phyloP scores from a whole-genome alignment of 1,140 invertebrate species.

The Conopomorpha cramerella region DNA sequence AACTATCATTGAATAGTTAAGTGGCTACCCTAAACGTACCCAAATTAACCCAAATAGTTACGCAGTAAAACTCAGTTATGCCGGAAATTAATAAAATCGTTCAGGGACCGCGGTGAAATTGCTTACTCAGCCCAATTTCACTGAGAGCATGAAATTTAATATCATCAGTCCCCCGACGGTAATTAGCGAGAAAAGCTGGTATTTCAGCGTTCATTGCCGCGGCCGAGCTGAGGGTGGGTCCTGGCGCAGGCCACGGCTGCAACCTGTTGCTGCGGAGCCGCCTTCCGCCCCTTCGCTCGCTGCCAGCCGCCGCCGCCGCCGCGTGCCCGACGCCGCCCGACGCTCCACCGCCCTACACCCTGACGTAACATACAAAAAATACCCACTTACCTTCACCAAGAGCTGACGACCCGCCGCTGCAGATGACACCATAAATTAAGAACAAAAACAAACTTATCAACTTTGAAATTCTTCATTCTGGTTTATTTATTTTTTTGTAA shows the following conservation, averaged over 20 bases:
- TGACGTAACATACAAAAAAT: conserved; percentile 12
- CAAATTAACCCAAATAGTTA: too few species aligned
- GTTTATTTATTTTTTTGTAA: conserved; percentile 12
- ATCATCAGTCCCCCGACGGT: conserved; percentile 18
- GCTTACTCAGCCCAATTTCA: too few species aligned
- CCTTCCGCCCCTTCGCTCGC: conserved; percentile 58
- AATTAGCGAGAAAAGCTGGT: conserved; percentile 28
- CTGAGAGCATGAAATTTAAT: conserved; percentile 23
- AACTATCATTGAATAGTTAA: too few species aligned
- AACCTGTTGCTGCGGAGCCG: conserved; percentile 55
- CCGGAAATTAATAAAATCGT: too few species aligned
- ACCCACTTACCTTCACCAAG: conserved; percentile 4
- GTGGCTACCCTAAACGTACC: too few species aligned
- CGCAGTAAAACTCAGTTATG: too few species aligned
- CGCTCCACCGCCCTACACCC: conserved; percentile 14
- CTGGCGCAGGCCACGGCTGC: conserved; percentile 16
- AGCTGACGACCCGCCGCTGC: too few species aligned
- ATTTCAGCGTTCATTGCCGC: conserved; percentile 42
- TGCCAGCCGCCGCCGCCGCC: too few species aligned
- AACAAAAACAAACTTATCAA: conserved; percentile 28
- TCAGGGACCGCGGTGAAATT: too few species aligned
- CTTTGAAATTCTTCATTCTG: conserved; percentile 11
- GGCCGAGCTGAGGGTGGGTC: conserved; percentile 23
- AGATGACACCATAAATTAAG: conserved; percentile 42
- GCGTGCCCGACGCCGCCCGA: too few species aligned